A percentile compares a stretch with the other conserved stretches of the same genome.
These are phyloP conservation scores for Chelidonichthys spinosus DNA, from an alignment of 2,797 vertebrate genomes.

Conservation along the genomic window DNA sequence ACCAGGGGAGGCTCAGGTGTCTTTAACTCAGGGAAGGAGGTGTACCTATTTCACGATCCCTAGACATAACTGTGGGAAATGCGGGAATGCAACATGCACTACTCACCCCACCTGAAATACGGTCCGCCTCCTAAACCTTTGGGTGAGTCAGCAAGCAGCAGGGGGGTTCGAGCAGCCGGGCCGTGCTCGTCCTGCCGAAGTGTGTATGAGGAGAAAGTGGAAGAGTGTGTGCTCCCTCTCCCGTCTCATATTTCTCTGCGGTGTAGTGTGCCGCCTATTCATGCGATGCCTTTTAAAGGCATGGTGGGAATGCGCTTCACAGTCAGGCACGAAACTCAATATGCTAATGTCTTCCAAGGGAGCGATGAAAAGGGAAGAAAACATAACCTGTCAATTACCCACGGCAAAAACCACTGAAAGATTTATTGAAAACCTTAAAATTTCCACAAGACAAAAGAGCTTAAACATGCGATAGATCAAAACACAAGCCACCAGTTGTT, in stretches of 20 bases:
- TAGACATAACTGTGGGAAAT: conserved; percentile 41
- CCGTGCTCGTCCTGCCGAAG: conserved; percentile 46
- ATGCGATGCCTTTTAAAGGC: conserved; percentile 71
- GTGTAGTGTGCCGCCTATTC: conserved; percentile 69
- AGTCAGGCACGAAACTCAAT: conserved; percentile 67
- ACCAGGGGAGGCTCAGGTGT: conserved; percentile 25
- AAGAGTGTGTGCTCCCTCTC: conserved; percentile 36
- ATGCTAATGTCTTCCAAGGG: conserved; percentile 71
- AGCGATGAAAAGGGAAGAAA: conserved; percentile 60
- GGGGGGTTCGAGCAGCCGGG: conserved; percentile 27
- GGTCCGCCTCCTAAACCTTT: conserved; percentile 42
- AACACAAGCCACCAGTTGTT: conserved; percentile 45
- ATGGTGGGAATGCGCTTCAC: conserved; percentile 71
- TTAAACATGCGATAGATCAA: conserved; percentile 44
- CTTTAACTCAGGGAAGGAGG: conserved; percentile 35
- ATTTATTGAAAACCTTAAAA: conserved; percentile 68
- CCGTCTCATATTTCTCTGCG: conserved; percentile 67
- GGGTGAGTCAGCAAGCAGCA: conserved; percentile 56
- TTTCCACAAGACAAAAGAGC: conserved; percentile 52
- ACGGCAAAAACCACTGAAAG: conserved; percentile 45
- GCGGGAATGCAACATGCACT: conserved; percentile 30
- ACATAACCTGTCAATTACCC: conserved; percentile 79
- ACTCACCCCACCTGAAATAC: conserved; percentile 38
- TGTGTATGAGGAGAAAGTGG: conserved; percentile 40
- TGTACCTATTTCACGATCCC: conserved; percentile 48